Base-by-base conservation (phyloP, 2,888 invertebrate genomes). In the Atethmia centrago region DNA sequence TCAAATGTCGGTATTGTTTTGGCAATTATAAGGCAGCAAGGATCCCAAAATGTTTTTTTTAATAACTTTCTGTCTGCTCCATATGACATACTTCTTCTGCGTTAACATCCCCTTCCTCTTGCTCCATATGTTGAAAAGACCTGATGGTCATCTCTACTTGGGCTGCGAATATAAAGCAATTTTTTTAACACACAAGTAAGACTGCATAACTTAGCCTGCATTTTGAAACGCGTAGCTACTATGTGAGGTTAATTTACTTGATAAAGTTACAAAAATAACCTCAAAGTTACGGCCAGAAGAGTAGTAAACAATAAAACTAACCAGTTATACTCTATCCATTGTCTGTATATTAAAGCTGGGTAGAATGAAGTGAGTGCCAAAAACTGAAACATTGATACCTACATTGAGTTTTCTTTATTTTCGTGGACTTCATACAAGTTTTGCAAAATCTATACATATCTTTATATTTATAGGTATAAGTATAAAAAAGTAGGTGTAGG, bases 291-390 rank as follows among this genome's bases (percentile, higher is more conserved):
- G 51, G 40, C 42, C 40, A 66, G 67, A 65, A 47, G 21, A 64
- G 66, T 64, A 73, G 66, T 74, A 71, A 81, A 71, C 61, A 71
- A 68, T 79, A 74, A 65, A 81, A 82, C 71, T 68, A 65, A 31
- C 31, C 45, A 45, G 70, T 64, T 45, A 31, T 59, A 66, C 47
- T 77, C 42, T 42, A 77, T 82, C 74, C 74, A 71, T 66, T 69
- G 61, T 68, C 45, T 69, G 55, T 40, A 61, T 53, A 79, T 71
- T 16, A 59, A 47, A 75, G 68, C 62, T 68, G 59, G 63, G 61
- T 51, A 58, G 42, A 65, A 63, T 68, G 67, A 65, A 79, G 65
- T 68, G 71, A 45, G 74, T 81, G 74, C 65, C 71, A 82, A 82
- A 74, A 71, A 51, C 72, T 12, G 36, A 71, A 74, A 74, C 74